Evolutionary conservation across 1,140 invertebrate species (phyloP), one percentile per base, ranked within the genome.

Genomic region (Nasonia longicornis): DNA sequence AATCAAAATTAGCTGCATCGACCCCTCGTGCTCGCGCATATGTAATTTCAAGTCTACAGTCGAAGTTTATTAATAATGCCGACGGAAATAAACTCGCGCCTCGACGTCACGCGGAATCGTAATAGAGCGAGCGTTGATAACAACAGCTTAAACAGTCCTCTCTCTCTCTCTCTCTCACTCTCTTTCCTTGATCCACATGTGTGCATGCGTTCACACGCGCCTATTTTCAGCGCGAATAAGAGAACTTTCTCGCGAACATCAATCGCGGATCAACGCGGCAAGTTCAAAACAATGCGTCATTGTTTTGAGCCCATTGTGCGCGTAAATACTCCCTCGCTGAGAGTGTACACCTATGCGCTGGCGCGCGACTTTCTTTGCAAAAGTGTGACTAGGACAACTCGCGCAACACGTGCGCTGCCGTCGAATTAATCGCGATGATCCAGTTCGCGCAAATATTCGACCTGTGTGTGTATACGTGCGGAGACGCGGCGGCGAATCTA

Each of bases 371-470:
- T 16, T 42, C 38, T 42, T 26, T 48, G 72, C 31, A 35, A 26
- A 26, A 35, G 31, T 35, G 31, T 6, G 31, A 35, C 31, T 35
- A 35, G 31, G 31, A 35, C 31, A 35, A 35, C 31, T 35, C 67
- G 58, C 80, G 83, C 83, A 85, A 84, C 83, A 82, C 81, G 82
- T 83, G 77, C 26, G 1, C 26, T 26, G 77, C 77, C 63, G 31
- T 69, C 80, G 38, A 72, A 29, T 35, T 58, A 29, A 26, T 71
- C 66, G 77, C 31, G 31, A 69, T 83, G 70, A 84, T 83, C 73
- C 74, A 66, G 71, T 83, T 82, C 31, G 42, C 31, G n/a, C 11
- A 73, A 63, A 35, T 35, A 35, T 35, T 35, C 31, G 31, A 35
- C 31, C 26, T 26, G 48, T 2, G 2, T n/a, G 42, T 4, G 22